Conservation (phyloP, 2,797 vertebrate genomes). For the Benthosema pterotum region DNA sequence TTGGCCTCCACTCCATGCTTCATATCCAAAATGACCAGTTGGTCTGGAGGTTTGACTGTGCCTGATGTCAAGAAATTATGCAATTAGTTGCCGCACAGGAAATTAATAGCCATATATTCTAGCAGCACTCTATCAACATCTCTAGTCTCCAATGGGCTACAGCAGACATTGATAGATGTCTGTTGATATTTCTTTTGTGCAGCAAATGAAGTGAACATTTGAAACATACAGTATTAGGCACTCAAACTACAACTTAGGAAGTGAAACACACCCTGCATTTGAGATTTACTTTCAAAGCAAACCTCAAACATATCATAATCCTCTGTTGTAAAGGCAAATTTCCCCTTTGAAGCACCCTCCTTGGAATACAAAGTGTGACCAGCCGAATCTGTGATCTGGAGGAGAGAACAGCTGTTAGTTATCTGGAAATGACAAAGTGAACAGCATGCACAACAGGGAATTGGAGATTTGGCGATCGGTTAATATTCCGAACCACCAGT, state of each 20-base stretch:
- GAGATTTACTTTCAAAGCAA: constrained; percentile 84
- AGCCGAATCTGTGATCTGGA: constrained; percentile 83
- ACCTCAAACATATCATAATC: constrained; percentile 84
- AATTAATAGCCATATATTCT: background rate
- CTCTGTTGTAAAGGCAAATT: constrained; percentile 83
- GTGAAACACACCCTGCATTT: constrained; percentile 75
- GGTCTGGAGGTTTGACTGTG: constrained; percentile 84
- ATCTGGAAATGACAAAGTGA: too few relatives aligned
- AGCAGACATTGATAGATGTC: background rate
- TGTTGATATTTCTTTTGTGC: background rate
- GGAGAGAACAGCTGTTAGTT: too few relatives aligned
- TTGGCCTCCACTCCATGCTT: constrained; percentile 87
- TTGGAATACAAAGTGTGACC: constrained; percentile 86
- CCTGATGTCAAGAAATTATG: constrained; percentile 81
- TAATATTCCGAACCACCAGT: background rate
- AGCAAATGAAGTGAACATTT: background rate
- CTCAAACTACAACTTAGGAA: background rate
- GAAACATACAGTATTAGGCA: background rate
- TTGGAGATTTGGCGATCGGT: background rate
- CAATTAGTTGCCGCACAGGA: background rate
- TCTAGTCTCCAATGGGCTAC: background rate
- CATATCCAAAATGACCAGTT: constrained; percentile 85
- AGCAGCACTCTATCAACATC: background rate
- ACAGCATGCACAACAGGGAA: background rate
- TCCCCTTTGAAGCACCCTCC: constrained; percentile 84